Evolutionary conservation across 2,113 vertebrate species (phyloP).

Genomic region (Sphaerodactylus townsendi): DNA sequence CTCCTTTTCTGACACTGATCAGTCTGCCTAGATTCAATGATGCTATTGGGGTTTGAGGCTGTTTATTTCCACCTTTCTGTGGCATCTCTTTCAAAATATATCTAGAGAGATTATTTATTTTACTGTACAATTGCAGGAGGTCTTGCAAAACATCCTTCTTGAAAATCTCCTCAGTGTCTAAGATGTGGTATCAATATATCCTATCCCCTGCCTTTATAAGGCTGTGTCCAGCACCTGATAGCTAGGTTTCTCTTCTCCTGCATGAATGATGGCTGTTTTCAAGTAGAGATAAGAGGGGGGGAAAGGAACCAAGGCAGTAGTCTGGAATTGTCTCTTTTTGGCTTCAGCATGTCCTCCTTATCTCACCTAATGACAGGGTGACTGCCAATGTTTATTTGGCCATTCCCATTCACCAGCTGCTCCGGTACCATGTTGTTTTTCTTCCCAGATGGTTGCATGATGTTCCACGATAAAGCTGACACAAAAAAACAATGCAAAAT

Average conservation of each 20-base stretch:
- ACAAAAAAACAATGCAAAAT: slow-evolving; percentile 81
- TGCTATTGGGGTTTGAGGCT: no score
- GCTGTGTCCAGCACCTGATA: slow-evolving; percentile 50
- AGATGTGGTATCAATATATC: slow-evolving; percentile 18
- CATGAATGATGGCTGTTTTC: slow-evolving; percentile 67
- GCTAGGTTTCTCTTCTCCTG: slow-evolving; percentile 45
- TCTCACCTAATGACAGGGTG: slow-evolving; percentile 77
- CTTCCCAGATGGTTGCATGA: slow-evolving; percentile 81
- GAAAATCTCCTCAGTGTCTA: no score
- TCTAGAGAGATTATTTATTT: no score
- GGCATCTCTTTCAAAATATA: no score
- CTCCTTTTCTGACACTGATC: no score
- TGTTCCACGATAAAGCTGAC: slow-evolving; percentile 80
- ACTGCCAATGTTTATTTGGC: slow-evolving; percentile 83
- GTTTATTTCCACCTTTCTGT: no score
- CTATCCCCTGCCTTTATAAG: slow-evolving; percentile 49
- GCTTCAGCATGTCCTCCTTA: slow-evolving; percentile 70
- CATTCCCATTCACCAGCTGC: slow-evolving; percentile 79
- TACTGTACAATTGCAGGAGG: no score
- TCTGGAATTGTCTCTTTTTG: slow-evolving; percentile 59
- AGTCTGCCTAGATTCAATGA: no score
- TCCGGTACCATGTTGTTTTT: slow-evolving; percentile 77
- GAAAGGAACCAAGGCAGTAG: slow-evolving; percentile 56
- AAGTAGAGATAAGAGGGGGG: slow-evolving; percentile 65
- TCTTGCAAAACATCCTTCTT: slow-evolving; percentile 38